Base-by-base conservation (phyloP, 2,888 invertebrate genomes). In the Ectemnius continuus region DNA sequence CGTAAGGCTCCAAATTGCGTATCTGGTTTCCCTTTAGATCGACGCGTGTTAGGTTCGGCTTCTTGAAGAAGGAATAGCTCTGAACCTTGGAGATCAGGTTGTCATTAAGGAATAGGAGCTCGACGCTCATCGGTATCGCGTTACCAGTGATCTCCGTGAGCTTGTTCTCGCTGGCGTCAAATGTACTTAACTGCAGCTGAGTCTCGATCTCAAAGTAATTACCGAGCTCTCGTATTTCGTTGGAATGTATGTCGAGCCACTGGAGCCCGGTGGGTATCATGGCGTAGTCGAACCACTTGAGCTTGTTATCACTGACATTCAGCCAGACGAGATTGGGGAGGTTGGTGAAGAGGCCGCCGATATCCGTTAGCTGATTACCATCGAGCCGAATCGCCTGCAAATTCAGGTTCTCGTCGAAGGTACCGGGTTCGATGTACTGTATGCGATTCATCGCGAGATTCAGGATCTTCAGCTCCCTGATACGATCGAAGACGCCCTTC, bases 141-240 rank as follows among this genome's bases (percentile, higher is more conserved):
- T 95, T 95, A 71, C 95, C 95, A 75, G 95, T 96, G 82, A 97
- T 95, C 92, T 96, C 96, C 59, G 94, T 95, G 83, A 97, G 92
- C 89, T 93, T 94, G 91, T 97, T 97, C 79, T 95, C 94, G 90
- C 96, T 96, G 45, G 96, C 95, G 91, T 97, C 96, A 89, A 97
- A 94, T 75, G 95, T 95, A 87, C 94, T 95, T 78, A 96, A 92
- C 80, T 95, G 95, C 83, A 96, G 92, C 86, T 95, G 94, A 73
- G 95, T 95, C 92, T 96, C 96, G 87, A 96, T 94, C 91, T 96
- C 96, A 88, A 95, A 95, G 91, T 96, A 96, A 92, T 97, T 97
- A 82, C 96, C 96, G 83, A 97, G 93, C 91, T 95, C 95, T 84
- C 94, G 94, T 82, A 97, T 96, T 91, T 95, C 94, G 92, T 97